A percentile compares a stretch with the other conserved stretches of the same genome.
Conservation (phyloP, 2,797 vertebrate genomes). For the Sebastes matsubarae region DNA sequence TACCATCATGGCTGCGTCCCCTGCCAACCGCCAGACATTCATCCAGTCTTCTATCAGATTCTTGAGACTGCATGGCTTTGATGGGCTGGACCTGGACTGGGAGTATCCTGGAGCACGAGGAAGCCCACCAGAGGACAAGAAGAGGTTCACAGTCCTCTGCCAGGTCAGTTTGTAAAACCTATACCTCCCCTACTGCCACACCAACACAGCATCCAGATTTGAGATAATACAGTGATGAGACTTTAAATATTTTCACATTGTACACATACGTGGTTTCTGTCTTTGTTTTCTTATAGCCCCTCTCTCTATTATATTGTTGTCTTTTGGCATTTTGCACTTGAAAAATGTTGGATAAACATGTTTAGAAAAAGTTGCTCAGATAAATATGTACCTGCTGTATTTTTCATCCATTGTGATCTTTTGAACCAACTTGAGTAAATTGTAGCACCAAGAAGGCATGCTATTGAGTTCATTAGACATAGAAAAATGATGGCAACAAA, state of each 20-base stretch:
- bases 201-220: background rate
- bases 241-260: background rate
- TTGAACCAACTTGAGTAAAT: background rate
- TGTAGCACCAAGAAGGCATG: background rate
- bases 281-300: background rate
- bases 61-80: conserved; percentile 80
- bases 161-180: conserved; percentile 59
- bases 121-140: conserved; percentile 81
- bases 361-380: background rate
- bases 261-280: background rate
- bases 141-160: conserved; percentile 79
- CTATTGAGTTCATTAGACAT: background rate
- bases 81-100: conserved; percentile 88
- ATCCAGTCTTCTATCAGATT: conserved; percentile 80
- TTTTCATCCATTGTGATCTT: background rate
- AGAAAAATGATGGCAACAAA: too few relatives aligned
- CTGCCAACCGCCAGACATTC: conserved; percentile 76
- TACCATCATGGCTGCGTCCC: conserved; percentile 74
- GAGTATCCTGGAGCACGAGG: conserved; percentile 85
- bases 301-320: background rate
- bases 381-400: background rate
- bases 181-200: background rate
- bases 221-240: background rate
- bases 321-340: background rate
- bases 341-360: background rate